A percentile compares a stretch with the other conserved stretches of the same genome.
These are phyloP conservation scores for Lepidostoma basale DNA, from an alignment of 1,140 invertebrate genomes.

Conservation along the genomic window DNA sequence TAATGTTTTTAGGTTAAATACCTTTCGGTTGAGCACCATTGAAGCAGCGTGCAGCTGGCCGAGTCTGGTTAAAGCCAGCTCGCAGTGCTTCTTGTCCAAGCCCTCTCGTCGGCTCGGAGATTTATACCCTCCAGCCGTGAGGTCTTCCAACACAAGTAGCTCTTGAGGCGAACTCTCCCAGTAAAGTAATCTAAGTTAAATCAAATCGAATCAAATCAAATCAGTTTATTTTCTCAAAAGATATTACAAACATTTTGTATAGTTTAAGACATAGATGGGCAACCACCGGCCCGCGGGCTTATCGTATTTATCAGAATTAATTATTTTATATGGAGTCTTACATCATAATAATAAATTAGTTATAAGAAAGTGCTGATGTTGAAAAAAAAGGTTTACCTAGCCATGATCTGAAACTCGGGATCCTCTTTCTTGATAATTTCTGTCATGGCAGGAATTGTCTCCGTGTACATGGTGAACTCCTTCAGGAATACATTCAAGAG, in stretches of 20 bases:
- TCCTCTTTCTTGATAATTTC: constrained; percentile 8
- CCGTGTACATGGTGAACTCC: constrained; percentile 37
- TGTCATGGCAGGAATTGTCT: constrained; percentile 25
- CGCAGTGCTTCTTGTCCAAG: constrained; percentile 60
- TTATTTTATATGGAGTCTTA: too few relatives aligned
- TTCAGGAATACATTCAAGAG: constrained; percentile 28
- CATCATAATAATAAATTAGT: too few relatives aligned
- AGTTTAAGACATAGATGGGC: not conserved
- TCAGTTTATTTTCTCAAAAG: not conserved
- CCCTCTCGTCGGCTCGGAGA: constrained; percentile 59
- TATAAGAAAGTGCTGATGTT: too few relatives aligned
- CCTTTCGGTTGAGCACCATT: constrained; percentile 60
- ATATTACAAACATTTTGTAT: not conserved
- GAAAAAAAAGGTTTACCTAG: constrained; percentile 19
- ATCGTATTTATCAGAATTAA: not conserved
- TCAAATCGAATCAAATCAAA: not conserved
- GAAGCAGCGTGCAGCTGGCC: constrained; percentile 63
- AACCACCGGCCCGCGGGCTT: not conserved
- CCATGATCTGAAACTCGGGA: not conserved
- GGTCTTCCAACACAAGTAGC: constrained; percentile 62
- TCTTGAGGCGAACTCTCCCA: constrained; percentile 48
- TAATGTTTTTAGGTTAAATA: constrained; percentile 38
- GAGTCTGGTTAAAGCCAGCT: constrained; percentile 58
- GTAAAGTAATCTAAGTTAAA: constrained; percentile 24
- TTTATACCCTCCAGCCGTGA: constrained; percentile 60